Base-by-base conservation (phyloP, 2,888 invertebrate genomes). In the Drosophila lutescens region DNA sequence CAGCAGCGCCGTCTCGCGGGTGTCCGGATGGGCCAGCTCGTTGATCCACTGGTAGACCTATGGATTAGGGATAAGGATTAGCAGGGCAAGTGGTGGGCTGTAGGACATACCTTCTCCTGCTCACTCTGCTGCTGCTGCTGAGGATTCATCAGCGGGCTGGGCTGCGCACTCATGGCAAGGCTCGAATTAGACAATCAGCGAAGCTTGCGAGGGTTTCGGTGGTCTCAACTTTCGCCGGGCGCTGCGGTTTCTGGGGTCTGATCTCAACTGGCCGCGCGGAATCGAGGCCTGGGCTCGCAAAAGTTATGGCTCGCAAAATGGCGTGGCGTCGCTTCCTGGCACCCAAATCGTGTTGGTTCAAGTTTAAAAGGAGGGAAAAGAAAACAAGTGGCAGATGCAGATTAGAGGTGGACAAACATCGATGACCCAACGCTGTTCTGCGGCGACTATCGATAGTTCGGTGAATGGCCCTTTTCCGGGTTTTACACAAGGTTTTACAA, bases 1-100 rank as follows among this genome's bases (percentile, higher is more conserved):
- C 54, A 98, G 93, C n/a, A 99, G 93, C 38, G 99, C 99, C 93
- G 97, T 97, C 93, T 99, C 99, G 50, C 99, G 94, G 0, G 98
- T 98, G 86, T 98, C 97, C 20, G 98, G 97, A 92, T 97, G 97
- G 46, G 98, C 96, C 53, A 99, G 93, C 92, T 92, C 92, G 73
- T 91, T 92, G 47, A 92, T 92, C 92, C 92, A 92, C 86, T 92
- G 92, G 62, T 91, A 92, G 55, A 92, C 92, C 92, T 41, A 23
- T 0, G 4, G 23, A 4, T 4, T 4, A 23, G 2, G 23, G 23
- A 23, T 23, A 0, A 4, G 26, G 26, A 26, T 26, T 26, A 26
- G 38, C 1, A 13, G 10, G 20, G 20, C 9, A 8, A 8, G 8
- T 15, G 15, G 40, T 8, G 8, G n/a, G 17, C n/a, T 6, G 5